Base-by-base conservation (phyloP, 1,140 invertebrate genomes). In the Archegozetes longisetosus region DNA sequence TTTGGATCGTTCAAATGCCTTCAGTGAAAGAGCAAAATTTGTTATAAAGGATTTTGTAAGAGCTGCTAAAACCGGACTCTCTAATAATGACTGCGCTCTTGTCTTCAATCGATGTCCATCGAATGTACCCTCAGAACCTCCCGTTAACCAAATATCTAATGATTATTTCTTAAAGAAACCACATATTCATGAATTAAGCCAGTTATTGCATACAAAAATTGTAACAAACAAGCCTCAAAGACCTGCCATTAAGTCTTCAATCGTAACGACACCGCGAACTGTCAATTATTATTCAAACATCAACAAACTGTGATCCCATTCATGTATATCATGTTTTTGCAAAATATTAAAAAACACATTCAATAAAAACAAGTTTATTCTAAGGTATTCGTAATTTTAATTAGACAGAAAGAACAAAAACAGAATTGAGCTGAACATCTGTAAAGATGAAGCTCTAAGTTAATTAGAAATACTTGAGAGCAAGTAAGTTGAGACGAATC, bases 41-140 rank as follows among this genome's bases (percentile, higher is more conserved):
- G 51, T 60, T 2, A 48, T 65, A 2, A 65, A 65, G 52, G 62
- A 60, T 60, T 63, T 63, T 47, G 24, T 65, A 17, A 65, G 61
- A 60, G 64, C 64, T 29, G 62, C 64, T 50, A 56, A 62, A 47
- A 61, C 48, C 26, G 64, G 64, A 17, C 55, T 65, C 20, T 47
- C 53, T n/a, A 55, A 65, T 14, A 63, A 61, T 46, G 64, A 65
- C 26, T 65, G 64, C 26, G 46, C 51, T 14, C 53, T 55, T 6
- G 61, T 63, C 3, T 65, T 63, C 24, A 50, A 57, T 29, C 61
- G 56, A 22, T 65, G 64, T 23, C 64, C 64, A 14, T 27, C 57
- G 24, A 23, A 50, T 13, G 4, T n/a, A 40, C n/a, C n/a, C n/a
- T n/a, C n/a, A 40, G 17, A 6, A 40, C 17, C 32, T 40, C 17